A percentile compares a stretch with the other conserved stretches of the same genome.
phyloP scores from a whole-genome alignment of 1,140 invertebrate species.

The Hyphantria cunea region DNA sequence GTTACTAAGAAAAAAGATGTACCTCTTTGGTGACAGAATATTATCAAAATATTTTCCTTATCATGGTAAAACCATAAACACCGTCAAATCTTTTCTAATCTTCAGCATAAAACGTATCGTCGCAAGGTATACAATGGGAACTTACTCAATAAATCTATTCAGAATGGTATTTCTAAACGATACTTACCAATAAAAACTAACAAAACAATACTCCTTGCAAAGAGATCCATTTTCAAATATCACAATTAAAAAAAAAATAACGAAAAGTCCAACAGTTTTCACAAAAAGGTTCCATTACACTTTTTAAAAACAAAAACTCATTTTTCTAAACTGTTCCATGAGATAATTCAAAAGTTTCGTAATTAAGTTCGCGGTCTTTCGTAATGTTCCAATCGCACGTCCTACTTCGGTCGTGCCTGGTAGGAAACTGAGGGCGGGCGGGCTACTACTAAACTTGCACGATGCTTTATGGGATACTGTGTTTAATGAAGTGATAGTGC shows the following conservation, averaged over 20 bases:
- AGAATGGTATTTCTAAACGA: not conserved
- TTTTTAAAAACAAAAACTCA: conserved; percentile 1
- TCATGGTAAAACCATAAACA: no score
- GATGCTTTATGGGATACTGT: conserved; percentile 15
- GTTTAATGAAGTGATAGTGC: conserved; percentile 21
- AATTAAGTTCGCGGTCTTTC: conserved; percentile 45
- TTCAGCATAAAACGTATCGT: no score
- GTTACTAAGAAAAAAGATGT: no score
- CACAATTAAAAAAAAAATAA: conserved; percentile 10
- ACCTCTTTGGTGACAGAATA: no score
- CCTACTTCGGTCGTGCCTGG: conserved; percentile 21
- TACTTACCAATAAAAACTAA: conserved; percentile 35
- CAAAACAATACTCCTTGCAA: conserved; percentile 24
- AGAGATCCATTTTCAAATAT: conserved; percentile 40
- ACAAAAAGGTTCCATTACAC: conserved; percentile 1
- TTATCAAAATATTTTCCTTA: no score
- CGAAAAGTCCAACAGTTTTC: not conserved
- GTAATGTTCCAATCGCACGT: conserved; percentile 42
- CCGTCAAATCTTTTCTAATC: no score
- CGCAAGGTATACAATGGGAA: no score
- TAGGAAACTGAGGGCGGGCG: conserved; percentile 44
- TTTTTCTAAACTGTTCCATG: not conserved
- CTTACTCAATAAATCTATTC: no score
- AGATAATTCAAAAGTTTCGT: conserved; percentile 29
- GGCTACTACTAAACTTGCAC: conserved; percentile 13